Evolutionary conservation across 92 coral and sea anemone genomes (phyloP).

Genomic region (Scolanthus callimorphus): DNA sequence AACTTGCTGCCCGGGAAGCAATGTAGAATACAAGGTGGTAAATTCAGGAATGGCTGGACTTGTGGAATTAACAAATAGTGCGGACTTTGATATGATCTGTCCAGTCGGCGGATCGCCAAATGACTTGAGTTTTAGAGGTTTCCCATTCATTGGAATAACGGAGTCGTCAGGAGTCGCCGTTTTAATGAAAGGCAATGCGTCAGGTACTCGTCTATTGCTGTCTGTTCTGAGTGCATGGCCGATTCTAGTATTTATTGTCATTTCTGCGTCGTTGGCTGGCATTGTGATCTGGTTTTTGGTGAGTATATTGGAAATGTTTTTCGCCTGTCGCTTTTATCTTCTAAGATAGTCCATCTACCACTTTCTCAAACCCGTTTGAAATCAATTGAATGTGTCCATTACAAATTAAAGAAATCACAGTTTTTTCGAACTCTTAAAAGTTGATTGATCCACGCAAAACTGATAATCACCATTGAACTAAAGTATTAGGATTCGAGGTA

Average conservation of each 20-base stretch:
- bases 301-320: too few relatives aligned
- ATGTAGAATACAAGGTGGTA: conserved; percentile 26
- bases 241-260: conserved; percentile 76
- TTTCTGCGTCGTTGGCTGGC: conserved; percentile 88
- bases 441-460: too few relatives aligned
- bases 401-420: too few relatives aligned
- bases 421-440: too few relatives aligned
- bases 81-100: conserved; percentile 46
- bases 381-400: too few relatives aligned
- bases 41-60: conserved; percentile 54
- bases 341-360: too few relatives aligned
- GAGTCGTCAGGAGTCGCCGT: conserved; percentile 90
- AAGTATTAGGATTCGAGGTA: too few relatives aligned
- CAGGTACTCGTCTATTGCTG: conserved; percentile 68
- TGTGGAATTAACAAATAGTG: conserved; percentile 22
- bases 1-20: conserved; percentile 44
- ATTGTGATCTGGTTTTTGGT: conserved; percentile 92
- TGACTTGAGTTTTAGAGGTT: conserved; percentile 26
- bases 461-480: too few relatives aligned
- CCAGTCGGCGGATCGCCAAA: conserved; percentile 54
- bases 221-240: conserved; percentile 97
- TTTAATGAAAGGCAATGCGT: conserved; percentile 73
- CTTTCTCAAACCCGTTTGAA: too few relatives aligned
- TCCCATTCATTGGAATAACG: conserved; percentile 53
- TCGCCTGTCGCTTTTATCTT: too few relatives aligned